Conservation (phyloP, 2,797 vertebrate species). For the Morelia viridis region DNA sequence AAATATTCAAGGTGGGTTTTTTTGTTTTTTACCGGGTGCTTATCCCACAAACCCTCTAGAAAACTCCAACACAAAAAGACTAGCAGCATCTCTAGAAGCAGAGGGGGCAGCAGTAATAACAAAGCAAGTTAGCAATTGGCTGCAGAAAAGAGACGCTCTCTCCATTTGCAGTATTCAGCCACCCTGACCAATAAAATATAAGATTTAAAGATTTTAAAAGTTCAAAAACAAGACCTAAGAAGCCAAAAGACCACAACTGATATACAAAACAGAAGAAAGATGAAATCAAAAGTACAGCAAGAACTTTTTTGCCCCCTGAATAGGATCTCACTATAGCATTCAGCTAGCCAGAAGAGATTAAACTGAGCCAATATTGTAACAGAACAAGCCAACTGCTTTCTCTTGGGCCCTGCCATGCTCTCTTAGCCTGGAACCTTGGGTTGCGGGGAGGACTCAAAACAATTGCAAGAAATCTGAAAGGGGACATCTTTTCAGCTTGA, state of each 20-base stretch:
- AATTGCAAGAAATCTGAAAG: background rate
- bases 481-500: background rate
- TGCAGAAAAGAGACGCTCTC: background rate
- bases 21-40: background rate
- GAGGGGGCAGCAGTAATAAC: background rate
- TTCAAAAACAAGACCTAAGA: background rate
- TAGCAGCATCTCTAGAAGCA: background rate
- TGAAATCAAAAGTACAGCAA: background rate
- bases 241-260: background rate
- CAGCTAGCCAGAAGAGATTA: background rate
- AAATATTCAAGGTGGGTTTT: background rate
- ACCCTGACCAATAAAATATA: background rate
- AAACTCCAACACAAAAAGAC: background rate
- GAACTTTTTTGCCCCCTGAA: background rate
- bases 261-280: background rate
- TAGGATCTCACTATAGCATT: background rate
- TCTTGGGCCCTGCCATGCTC: background rate
- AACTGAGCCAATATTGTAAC: background rate
- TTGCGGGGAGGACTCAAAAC: background rate
- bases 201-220: background rate
- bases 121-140: background rate
- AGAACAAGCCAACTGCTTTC: background rate
- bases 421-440: background rate
- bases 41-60: background rate
- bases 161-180: background rate